These are phyloP conservation scores for Melieria omissa DNA, from an alignment of 2,888 invertebrate species.

Conservation along the genomic window DNA sequence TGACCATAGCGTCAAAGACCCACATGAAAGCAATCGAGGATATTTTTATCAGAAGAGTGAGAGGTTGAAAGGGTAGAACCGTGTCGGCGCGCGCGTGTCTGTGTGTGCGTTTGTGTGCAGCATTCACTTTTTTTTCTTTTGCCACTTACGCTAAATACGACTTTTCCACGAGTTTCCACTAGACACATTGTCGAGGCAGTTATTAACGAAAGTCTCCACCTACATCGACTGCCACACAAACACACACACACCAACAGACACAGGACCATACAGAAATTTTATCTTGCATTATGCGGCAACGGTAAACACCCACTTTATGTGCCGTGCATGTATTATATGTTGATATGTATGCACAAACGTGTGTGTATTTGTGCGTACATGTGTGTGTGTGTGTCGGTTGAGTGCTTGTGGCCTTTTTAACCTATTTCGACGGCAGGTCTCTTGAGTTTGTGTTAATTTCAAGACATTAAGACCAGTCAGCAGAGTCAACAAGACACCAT, in stretches of 20 bases:
- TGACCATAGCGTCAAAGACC: too few species aligned
- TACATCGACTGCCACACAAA: background rate
- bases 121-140: slow-evolving; percentile 11
- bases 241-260: background rate
- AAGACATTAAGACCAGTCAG: slow-evolving; percentile 24
- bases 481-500: slow-evolving; percentile 21
- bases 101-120: background rate
- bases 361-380: too few species aligned
- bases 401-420: slow-evolving; percentile 24
- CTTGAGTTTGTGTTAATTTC: slow-evolving; percentile 30
- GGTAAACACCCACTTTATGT: slow-evolving; percentile 22
- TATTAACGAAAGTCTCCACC: slow-evolving; percentile 15
- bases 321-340: background rate
- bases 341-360: too few species aligned
- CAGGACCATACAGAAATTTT: slow-evolving; percentile 9
- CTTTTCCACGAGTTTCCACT: slow-evolving; percentile 19
- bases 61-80: slow-evolving; percentile 12
- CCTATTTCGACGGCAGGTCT: slow-evolving; percentile 25
- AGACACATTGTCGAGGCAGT: slow-evolving; percentile 35
- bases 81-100: background rate
- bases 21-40: too few species aligned
- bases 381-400: background rate
- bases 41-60: background rate
- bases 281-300: background rate
- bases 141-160: slow-evolving; percentile 30